Evolutionary conservation across 1,140 invertebrate genomes (phyloP).

Genomic region (Macrosteles quadrilineatus): DNA sequence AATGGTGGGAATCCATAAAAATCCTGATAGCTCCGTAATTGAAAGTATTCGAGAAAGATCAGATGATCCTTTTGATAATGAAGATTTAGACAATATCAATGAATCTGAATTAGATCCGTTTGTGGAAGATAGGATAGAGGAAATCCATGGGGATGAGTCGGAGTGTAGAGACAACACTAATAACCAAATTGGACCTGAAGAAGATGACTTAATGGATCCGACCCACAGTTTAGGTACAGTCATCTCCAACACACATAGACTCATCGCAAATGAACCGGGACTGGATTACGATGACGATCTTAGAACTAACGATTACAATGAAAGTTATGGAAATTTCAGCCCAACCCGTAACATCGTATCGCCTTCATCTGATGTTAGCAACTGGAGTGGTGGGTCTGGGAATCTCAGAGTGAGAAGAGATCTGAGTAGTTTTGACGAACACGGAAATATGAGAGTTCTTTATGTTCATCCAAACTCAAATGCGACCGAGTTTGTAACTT

Average conservation of each 20-base stretch:
- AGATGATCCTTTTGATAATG: conserved; percentile 10
- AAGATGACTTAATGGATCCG: conserved; percentile 19
- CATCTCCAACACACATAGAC: conserved; percentile 26
- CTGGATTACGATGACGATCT: conserved; percentile 17
- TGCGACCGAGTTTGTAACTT: conserved; percentile 6
- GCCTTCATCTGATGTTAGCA: background rate
- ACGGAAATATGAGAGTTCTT: background rate
- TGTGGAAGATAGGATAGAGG: background rate
- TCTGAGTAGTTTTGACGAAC: conserved; percentile 9
- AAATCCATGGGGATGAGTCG: background rate
- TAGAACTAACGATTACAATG: background rate
- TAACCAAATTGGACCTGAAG: background rate
- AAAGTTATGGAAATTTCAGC: conserved; percentile 6
- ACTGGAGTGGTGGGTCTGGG: conserved; percentile 15
- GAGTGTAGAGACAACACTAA: background rate
- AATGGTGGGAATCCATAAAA: no score
- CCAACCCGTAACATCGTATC: conserved; percentile 1
- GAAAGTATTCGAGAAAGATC: no score
- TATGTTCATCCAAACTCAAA: conserved; percentile 12
- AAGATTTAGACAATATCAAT: background rate
- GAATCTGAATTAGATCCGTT: background rate
- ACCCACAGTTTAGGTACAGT: conserved; percentile 30
- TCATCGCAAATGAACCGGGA: conserved; percentile 22
- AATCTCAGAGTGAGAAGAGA: conserved; percentile 22
- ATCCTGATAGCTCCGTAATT: no score